Evolutionary conservation across 2,888 invertebrate species (phyloP), one percentile per base, ranked within the genome.

Genomic region (Drosophila sordidula): DNA sequence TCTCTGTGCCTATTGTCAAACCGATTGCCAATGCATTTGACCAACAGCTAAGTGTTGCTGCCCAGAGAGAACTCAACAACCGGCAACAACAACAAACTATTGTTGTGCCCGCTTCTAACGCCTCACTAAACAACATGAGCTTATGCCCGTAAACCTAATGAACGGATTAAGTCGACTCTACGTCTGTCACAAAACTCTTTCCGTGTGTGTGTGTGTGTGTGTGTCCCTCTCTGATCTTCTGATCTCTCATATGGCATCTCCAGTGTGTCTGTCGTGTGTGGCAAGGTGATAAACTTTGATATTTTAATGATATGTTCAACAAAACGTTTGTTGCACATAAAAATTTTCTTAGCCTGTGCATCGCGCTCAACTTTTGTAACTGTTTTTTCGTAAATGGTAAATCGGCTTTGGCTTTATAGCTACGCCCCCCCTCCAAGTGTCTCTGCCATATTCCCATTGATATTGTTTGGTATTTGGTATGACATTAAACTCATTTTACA

Each of bases 241-340:
- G 73, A 65, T 70, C 62, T 52, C 38, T 34, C 41, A 57, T 41
- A 42, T 39, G 25, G 18, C 6, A 22, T 25, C 47, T 32, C 50
- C 55, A 38, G 51, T 56, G 49, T 47, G 66, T 44, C 59, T 46
- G 61, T 54, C 65, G 62, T 74, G 83, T 86, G 84, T 85, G 82
- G 85, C 80, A 86, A 80, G 81, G 82, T 76, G 83, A 89, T 89
- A 89, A 89, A 89, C 85, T 89, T 88, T 82, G 85, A 74, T 87
- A 87, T 84, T 90, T 89, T 89, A 89, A 89, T 90, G 89, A 82
- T 82, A 82, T 87, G 84, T 90, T 89, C 88, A 90, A 89, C 89
- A 89, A 90, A 90, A 79, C 82, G 89, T 71, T 90, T 72, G 80
- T 57, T 79, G 89, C 84, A 86, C 78, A 89, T 88, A 82, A 88